Conservation (phyloP, 2,113 vertebrate species). For the Bagarius yarrelli region DNA sequence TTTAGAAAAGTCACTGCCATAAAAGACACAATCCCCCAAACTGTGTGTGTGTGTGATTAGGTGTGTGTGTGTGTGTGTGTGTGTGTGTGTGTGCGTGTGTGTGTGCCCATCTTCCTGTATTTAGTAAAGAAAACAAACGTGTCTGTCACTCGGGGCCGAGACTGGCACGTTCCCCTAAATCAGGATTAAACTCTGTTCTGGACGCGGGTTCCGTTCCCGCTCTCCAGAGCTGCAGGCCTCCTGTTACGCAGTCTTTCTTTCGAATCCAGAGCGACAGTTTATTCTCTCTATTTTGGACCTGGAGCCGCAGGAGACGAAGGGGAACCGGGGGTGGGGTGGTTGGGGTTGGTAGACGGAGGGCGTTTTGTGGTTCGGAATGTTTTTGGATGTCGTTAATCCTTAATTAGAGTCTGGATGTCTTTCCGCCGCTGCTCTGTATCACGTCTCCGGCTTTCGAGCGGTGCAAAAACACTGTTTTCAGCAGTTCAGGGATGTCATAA, state of each 20-base stretch:
- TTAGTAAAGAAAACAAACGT: conserved; percentile 25
- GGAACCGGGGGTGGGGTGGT: not conserved
- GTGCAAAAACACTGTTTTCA: not conserved
- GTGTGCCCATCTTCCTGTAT: conserved; percentile 40
- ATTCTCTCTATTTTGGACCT: not conserved
- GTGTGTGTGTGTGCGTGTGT: conserved; percentile 57
- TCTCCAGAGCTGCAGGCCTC: not conserved
- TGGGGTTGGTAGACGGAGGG: too few relatives aligned
- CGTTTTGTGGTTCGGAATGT: not conserved
- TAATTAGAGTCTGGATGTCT: conserved; percentile 3
- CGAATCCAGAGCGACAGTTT: not conserved
- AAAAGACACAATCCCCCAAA: not conserved
- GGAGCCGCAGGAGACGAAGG: not conserved
- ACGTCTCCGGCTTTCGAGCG: not conserved
- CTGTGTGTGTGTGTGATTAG: conserved; percentile 14
- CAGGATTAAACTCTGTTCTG: conserved; percentile 18
- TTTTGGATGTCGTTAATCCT: conserved; percentile 14
- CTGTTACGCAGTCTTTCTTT: conserved; percentile 7
- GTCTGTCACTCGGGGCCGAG: not conserved
- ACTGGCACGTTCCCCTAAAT: not conserved
- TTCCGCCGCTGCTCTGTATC: not conserved
- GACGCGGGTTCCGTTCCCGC: not conserved
- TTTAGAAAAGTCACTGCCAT: conserved; percentile 3
- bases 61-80: conserved; percentile 49
- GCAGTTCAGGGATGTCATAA: conserved; percentile 13